Conservation (phyloP, 2,888 invertebrate species). For the Choristoneura rosaceana region DNA sequence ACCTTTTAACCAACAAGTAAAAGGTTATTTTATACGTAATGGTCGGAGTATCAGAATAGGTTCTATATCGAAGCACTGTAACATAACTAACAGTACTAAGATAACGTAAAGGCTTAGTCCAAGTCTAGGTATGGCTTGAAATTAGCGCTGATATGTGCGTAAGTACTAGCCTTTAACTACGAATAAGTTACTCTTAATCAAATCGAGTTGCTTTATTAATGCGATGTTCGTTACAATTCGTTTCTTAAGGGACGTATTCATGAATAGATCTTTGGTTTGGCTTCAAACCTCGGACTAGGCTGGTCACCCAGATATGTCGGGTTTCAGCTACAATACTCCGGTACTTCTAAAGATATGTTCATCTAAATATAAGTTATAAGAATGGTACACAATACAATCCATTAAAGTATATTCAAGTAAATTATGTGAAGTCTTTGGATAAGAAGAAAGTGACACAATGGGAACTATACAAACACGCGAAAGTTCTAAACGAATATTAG, state of each 20-base stretch:
- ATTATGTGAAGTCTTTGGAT: neutral
- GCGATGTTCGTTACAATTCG: constrained; percentile 1
- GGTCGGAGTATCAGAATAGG: neutral
- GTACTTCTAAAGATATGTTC: constrained; percentile 58
- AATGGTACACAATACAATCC: constrained; percentile 1
- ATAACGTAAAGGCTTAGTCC: constrained; percentile 4
- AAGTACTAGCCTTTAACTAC: constrained; percentile 9
- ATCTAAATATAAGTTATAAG: constrained; percentile 2
- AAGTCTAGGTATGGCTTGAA: neutral
- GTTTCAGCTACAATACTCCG: constrained; percentile 6
- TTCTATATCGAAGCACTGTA: neutral
- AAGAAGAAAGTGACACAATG: neutral
- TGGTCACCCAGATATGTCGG: constrained; percentile 2
- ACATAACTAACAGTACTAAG: neutral
- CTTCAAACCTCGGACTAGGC: constrained; percentile 17
- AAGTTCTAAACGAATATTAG: neutral
- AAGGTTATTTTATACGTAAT: neutral
- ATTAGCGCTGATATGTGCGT: constrained; percentile 20
- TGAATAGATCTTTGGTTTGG: constrained; percentile 25
- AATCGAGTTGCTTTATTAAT: neutral
- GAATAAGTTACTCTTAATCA: neutral
- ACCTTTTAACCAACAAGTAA: neutral
- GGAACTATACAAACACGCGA: constrained; percentile 5
- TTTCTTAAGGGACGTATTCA: constrained; percentile 18
- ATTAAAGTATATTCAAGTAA: neutral